Base-by-base conservation (phyloP, 2,797 vertebrate genomes). In the Carapus acus region DNA sequence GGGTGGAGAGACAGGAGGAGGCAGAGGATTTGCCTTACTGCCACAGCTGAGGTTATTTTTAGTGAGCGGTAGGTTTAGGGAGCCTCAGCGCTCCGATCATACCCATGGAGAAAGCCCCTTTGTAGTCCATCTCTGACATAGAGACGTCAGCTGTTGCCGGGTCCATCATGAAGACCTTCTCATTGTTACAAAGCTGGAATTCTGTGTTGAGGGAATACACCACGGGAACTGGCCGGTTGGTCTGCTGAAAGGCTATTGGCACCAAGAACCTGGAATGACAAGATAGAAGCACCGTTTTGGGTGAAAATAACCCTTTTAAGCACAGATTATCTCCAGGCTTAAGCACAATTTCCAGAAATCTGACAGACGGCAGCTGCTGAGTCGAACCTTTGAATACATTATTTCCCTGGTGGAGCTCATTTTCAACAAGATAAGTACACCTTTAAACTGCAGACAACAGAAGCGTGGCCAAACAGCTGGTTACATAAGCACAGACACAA, bases 61-160 rank as follows among this genome's bases (percentile, higher is more conserved):
- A 13, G 24, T 27, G 9, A 27, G 9, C 5, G 9, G 24, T 27
- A 33, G 31, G 31, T 33, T n/a, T 7, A 33, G 31, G 8, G 11
- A 33, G 31, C 4, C 31, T 11, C 9, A 33, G 34, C 14, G n/a
- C 33, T 29, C 16, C 23, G 14, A 17, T 5, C 59, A 0, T 81
- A 97, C 96, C 94, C 87, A 98, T 99, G 13, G 94, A 98, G 76
- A 99, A 99, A 1, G 95, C 92, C 44, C 94, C 94, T 77, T 96
- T 99, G 84, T 98, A 98, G 81, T 98, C 95, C 95, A 97, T 96
- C 86, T 99, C 95, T 22, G 93, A 89, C 84, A 97, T 83, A 0
- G 94, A 91, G 81, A 96, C 89, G 8, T 94, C 91, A 0, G 87
- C 64, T 0, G 71, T 76, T 62, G 86, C 89, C 2, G 95, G 95